These are phyloP conservation scores for Drosophila cardini DNA, from an alignment of 1,140 invertebrate species.

Conservation along the genomic window DNA sequence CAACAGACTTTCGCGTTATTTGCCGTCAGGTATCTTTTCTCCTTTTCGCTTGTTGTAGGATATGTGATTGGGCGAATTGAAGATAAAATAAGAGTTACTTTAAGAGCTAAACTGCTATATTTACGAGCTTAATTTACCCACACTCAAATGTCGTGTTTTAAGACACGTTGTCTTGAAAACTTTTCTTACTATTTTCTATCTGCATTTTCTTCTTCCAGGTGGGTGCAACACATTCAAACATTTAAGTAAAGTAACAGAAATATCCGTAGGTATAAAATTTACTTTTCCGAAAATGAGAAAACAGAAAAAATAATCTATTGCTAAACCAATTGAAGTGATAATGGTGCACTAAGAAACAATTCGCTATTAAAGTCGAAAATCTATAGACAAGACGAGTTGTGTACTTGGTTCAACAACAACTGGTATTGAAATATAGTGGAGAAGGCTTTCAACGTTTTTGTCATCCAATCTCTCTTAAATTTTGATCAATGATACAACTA, in stretches of 20 bases:
- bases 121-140: no score
- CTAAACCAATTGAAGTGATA: no score
- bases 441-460: no score
- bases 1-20: conserved; percentile 58
- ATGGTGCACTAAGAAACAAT: no score
- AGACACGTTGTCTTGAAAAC: conserved; percentile 13
- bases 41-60: neutral
- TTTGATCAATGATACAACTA: no score
- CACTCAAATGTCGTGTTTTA: conserved; percentile 2
- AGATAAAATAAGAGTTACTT: conserved; percentile 25
- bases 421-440: no score
- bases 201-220: conserved; percentile 8
- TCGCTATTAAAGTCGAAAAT: no score
- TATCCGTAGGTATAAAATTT: conserved; percentile 2
- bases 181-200: conserved; percentile 32
- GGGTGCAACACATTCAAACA: conserved; percentile 10
- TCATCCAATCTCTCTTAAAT: no score
- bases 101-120: conserved; percentile 57
- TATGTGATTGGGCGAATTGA: neutral
- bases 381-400: no score
- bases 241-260: neutral
- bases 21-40: conserved; percentile 5
- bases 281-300: no score
- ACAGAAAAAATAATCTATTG: no score
- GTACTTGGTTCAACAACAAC: no score